Evolutionary conservation across 2,888 invertebrate species (phyloP).

Genomic region (Brenthis daphne): DNA sequence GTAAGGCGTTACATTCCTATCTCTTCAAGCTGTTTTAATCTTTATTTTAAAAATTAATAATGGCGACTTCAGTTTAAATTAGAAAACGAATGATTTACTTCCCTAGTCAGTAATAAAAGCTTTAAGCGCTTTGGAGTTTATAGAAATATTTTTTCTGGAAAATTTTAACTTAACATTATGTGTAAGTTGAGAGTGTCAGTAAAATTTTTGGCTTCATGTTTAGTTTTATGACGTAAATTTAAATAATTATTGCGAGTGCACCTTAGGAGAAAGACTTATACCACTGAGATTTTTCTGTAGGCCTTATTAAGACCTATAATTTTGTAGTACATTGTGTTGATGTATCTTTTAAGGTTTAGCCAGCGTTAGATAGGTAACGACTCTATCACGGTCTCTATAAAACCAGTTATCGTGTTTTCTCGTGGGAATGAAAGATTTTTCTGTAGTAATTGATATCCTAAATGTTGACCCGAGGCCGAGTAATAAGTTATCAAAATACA

Average conservation of each 20-base stretch:
- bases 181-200: not conserved
- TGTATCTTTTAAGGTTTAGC: too few species aligned
- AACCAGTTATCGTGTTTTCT: too few species aligned
- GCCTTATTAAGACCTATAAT: too few species aligned
- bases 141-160: not conserved
- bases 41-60: not conserved
- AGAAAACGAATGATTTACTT: not conserved
- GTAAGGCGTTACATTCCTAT: slow-evolving; percentile 23
- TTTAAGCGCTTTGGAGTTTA: slow-evolving; percentile 8
- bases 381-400: too few species aligned
- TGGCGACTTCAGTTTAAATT: not conserved
- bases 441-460: too few species aligned
- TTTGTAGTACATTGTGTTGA: too few species aligned
- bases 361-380: not conserved
- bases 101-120: not conserved
- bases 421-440: too few species aligned
- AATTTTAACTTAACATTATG: not conserved
- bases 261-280: too few species aligned
- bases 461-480: too few species aligned
- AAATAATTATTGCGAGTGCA: too few species aligned
- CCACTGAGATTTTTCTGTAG: too few species aligned
- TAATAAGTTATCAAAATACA: too few species aligned
- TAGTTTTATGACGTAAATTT: not conserved
- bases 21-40: not conserved
- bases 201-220: not conserved